Percentiles rank a stretch among this genome's conserved stretches.
Evolutionary conservation across 2,113 vertebrate genomes (phyloP).

Genomic region (Mandrillus leucophaeus): DNA sequence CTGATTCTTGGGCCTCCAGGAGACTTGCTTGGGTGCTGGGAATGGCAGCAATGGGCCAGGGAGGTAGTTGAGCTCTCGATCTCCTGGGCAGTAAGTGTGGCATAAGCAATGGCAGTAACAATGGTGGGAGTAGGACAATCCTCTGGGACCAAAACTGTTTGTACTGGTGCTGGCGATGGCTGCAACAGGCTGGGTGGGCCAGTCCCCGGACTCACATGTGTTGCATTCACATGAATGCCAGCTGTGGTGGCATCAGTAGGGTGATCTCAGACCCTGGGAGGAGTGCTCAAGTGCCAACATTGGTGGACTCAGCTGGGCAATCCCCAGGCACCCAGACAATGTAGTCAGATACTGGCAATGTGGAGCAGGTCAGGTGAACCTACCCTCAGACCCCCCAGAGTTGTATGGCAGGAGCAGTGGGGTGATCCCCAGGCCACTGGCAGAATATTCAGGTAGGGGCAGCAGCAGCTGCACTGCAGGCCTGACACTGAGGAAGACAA

Average conservation of each 20-base stretch:
- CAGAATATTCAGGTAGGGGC: neutral
- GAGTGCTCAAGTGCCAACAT: neutral
- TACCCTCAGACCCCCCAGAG: neutral
- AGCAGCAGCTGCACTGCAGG: neutral
- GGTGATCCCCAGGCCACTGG: neutral
- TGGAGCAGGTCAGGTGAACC: neutral
- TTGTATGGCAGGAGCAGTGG: neutral
- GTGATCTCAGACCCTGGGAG: neutral
- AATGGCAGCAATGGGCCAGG: neutral
- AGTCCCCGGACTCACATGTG: neutral
- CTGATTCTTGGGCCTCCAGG: neutral
- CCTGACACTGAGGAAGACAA: neutral
- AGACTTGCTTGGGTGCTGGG: neutral
- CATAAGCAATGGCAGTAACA: neutral
- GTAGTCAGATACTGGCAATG: neutral
- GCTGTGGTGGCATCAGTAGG: neutral
- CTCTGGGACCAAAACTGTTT: neutral
- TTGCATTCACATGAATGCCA: neutral
- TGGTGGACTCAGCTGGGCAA: neutral
- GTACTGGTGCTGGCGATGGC: neutral
- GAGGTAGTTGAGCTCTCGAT: neutral
- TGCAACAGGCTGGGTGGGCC: too few relatives aligned
- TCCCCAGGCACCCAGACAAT: neutral
- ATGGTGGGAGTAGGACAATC: neutral
- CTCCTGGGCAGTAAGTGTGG: neutral